Evolutionary conservation across 1,140 invertebrate species (phyloP), one percentile per base, ranked within the genome.

Genomic region (Laodelphax striatellus): DNA sequence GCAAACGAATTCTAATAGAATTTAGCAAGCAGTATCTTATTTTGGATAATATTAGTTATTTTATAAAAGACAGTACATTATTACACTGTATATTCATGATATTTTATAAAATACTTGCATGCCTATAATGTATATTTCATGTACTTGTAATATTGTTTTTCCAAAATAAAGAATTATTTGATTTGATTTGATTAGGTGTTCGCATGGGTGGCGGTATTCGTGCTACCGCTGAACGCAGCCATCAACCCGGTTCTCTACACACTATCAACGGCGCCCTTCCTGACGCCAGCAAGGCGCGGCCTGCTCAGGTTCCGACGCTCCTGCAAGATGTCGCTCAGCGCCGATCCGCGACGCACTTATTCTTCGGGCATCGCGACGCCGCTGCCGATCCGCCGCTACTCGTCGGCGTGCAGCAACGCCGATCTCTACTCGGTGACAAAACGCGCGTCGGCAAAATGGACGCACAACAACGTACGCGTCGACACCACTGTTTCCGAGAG

Each of bases 141-240:
- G n/a, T n/a, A n/a, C n/a, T n/a, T n/a, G n/a, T n/a, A n/a, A n/a
- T n/a, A n/a, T n/a, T n/a, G n/a, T n/a, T n/a, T n/a, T n/a, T n/a
- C n/a, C n/a, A n/a, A n/a, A n/a, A n/a, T n/a, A n/a, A n/a, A n/a
- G n/a, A n/a, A n/a, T n/a, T n/a, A n/a, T n/a, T n/a, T n/a, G n/a
- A 28, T 28, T 28, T 28, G 9, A n/a, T 44, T 44, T 46, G 22
- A 19, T 21, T 59, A 76, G 70, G 73, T 76, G 4, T 77, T 73
- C 64, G 78, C 79, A 0, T 81, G 79, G 79, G 73, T 81, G 5
- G 80, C 79, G 5, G 80, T 81, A 5, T 81, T 81, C 65, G 69
- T 81, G 0, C 66, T 81, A 17, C 80, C 79, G 0, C 66, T 81
- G 22, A 81, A 81, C 66, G 78, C 79, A 0, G 80, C 79, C 21